Percentiles rank a stretch among this genome's conserved stretches.
phyloP scores from a whole-genome alignment of 1,140 invertebrate genomes.

The Eufriesea mexicana region DNA sequence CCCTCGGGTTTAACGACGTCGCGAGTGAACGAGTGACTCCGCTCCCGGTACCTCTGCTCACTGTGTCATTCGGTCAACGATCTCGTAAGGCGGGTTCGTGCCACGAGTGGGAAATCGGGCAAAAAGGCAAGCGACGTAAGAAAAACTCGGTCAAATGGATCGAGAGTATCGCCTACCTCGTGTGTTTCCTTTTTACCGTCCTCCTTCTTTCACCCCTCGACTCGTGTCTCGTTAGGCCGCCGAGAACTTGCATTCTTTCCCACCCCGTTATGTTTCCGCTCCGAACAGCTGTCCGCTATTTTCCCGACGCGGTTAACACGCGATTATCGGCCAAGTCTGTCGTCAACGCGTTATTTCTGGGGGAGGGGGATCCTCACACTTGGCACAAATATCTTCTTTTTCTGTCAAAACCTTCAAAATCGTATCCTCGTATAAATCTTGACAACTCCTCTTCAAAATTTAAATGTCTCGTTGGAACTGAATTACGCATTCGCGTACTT shows the following conservation, averaged over 20 bases:
- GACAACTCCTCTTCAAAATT: too few species aligned
- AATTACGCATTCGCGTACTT: too few species aligned
- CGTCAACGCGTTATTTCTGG: too few species aligned
- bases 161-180: slow-evolving; percentile 40
- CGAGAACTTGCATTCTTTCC: neutral
- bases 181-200: slow-evolving; percentile 22
- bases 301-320: neutral
- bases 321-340: too few species aligned
- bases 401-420: too few species aligned
- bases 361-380: too few species aligned
- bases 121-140: slow-evolving; percentile 47
- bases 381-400: too few species aligned
- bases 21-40: slow-evolving; percentile 36
- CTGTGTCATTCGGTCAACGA: slow-evolving; percentile 56
- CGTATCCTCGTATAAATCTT: too few species aligned
- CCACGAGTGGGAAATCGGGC: slow-evolving; percentile 40
- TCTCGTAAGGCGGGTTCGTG: slow-evolving; percentile 45
- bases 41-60: slow-evolving; percentile 8
- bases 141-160: slow-evolving; percentile 58
- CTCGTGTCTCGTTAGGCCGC: slow-evolving; percentile 1
- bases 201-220: slow-evolving; percentile 3
- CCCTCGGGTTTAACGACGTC: slow-evolving; percentile 10
- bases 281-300: neutral
- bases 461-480: too few species aligned
- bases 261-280: neutral